These are phyloP conservation scores for Zaprionus bogoriensis DNA, from an alignment of 2,888 invertebrate genomes.

Conservation along the genomic window DNA sequence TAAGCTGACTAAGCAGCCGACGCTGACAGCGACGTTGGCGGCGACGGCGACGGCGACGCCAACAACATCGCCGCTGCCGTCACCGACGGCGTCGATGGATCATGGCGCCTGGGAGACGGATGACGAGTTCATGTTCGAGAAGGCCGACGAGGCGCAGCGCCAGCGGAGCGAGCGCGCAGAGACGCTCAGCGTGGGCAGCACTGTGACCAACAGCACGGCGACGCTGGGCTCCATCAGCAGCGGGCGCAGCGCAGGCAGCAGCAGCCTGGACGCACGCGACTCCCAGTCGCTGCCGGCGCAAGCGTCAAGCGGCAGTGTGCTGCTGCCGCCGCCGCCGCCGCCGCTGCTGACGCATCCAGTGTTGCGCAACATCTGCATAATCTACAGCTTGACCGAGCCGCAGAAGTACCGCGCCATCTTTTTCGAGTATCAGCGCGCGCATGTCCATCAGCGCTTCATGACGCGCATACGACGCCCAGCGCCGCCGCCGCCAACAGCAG, in stretches of 20 bases:
- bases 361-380: slow-evolving; percentile 80
- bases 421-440: slow-evolving; percentile 80
- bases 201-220: slow-evolving; percentile 79
- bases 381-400: slow-evolving; percentile 79
- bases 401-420: slow-evolving; percentile 80
- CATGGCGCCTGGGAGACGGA: slow-evolving; percentile 82
- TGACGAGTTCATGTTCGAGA: slow-evolving; percentile 81
- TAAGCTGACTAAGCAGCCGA: slow-evolving; percentile 41
- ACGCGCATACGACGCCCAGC: slow-evolving; percentile 45
- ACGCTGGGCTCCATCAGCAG: slow-evolving; percentile 71
- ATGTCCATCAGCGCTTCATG: slow-evolving; percentile 70
- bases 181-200: slow-evolving; percentile 76
- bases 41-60: slow-evolving; percentile 24
- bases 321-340: slow-evolving; percentile 41
- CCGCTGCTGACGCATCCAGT: slow-evolving; percentile 64
- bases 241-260: slow-evolving; percentile 21
- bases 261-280: no score
- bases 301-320: neutral
- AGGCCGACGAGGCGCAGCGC: slow-evolving; percentile 26
- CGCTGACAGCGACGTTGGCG: neutral
- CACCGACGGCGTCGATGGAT: slow-evolving; percentile 72
- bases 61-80: slow-evolving; percentile 47
- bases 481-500: slow-evolving; percentile 16
- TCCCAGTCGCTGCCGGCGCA: neutral
- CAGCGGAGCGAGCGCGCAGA: slow-evolving; percentile 24